Base-by-base conservation (phyloP, 2,113 vertebrate genomes). In the Mionectes macconnelli region DNA sequence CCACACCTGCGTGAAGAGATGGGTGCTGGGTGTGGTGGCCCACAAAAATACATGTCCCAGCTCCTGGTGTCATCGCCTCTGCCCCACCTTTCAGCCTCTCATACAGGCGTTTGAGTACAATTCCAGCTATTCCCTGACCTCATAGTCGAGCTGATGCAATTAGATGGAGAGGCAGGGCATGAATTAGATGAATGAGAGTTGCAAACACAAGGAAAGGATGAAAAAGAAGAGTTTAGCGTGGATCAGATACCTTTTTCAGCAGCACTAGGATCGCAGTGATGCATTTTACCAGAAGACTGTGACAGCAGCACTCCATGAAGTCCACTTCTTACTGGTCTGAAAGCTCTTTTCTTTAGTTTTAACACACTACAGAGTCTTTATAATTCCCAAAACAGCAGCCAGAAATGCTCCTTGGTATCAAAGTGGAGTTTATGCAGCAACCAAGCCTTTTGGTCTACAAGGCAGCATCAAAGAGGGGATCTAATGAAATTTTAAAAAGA, bases 31-130 rank as follows among this genome's bases (percentile, higher is more conserved):
- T 21, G 39, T 88, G 82, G 23, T 37, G 79, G 50, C 59, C 47
- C 49, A 44, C 40, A 28, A 55, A 33, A 50, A 7, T 18, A 45
- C 4, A 0, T 8, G 8, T 44, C 45, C 59, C 55, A 77, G 12
- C 20, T 50, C 19, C 81, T 12, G 11, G 9, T 5, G 2, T 52
- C 50, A 20, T 69, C n/a, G 60, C 21, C 4, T 1, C 31, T 30
- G 3, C 16, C 24, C 75, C 57, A 67, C 64, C 76, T 63, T 25
- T 17, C 40, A 74, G 63, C 21, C 45, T n/a, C 70, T 70, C 47
- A 5, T 1, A 15, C 0, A 1, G 37, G 9, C 10, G 30, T 75
- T 70, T 30, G 35, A 19, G n/a, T 8, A 3, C 5, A 10, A 35
- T 72, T 77, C 39, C 74, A 75, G 37, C 45, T 66, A 69, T 73